These are phyloP conservation scores for Phytoseiulus persimilis DNA, from an alignment of 2,888 invertebrate species.

Conservation along the genomic window DNA sequence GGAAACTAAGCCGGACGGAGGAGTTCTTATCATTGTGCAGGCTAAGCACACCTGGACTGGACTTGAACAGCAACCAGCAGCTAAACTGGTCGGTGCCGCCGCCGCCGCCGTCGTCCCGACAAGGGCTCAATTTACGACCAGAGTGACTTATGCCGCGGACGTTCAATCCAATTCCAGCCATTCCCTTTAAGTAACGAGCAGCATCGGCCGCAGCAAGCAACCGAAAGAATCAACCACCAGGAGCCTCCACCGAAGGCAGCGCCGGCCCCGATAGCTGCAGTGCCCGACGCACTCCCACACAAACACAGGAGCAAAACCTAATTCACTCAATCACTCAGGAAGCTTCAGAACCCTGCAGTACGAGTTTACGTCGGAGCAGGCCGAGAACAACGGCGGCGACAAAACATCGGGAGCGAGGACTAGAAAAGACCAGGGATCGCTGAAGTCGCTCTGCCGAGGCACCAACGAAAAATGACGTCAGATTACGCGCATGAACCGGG, in stretches of 20 bases:
- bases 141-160: neutral
- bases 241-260: neutral
- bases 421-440: neutral
- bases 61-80: neutral
- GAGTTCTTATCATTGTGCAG: neutral
- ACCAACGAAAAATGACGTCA: neutral
- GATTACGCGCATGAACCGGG: neutral
- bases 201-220: neutral
- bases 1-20: neutral
- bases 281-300: neutral
- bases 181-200: conserved; percentile 5
- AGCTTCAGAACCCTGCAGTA: neutral
- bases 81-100: neutral
- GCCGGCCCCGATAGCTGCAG: neutral
- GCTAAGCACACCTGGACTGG: neutral
- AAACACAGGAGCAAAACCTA: neutral
- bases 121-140: neutral
- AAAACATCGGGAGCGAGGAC: neutral
- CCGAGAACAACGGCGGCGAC: neutral
- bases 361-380: neutral
- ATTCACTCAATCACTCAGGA: neutral
- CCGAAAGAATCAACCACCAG: neutral
- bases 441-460: neutral
- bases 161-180: conserved; percentile 5
- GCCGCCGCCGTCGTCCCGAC: neutral